phyloP scores from a whole-genome alignment of 1,140 invertebrate genomes.

The Catajapyx aquilonaris region DNA sequence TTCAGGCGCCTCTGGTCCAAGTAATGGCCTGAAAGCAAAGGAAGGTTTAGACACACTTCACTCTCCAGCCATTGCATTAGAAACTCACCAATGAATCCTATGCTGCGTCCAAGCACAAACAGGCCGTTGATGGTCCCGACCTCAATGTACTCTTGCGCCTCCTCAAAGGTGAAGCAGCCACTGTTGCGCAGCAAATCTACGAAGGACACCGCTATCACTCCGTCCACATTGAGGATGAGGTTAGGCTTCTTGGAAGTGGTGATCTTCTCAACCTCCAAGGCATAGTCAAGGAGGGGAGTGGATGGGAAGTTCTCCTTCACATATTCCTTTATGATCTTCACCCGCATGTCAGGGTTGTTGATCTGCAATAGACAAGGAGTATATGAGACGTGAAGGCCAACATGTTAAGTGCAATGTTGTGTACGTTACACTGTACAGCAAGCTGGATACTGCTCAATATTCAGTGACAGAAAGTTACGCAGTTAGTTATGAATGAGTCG shows the following conservation, averaged over 20 bases:
- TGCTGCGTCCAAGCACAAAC: slow-evolving; percentile 92
- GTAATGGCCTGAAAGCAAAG: slow-evolving; percentile 53
- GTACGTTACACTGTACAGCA: background rate
- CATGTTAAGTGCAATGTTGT: background rate
- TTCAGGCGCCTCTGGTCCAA: slow-evolving; percentile 97
- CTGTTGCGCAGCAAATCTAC: slow-evolving; percentile 87
- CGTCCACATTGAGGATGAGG: slow-evolving; percentile 97
- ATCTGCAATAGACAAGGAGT: no score
- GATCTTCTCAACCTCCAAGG: slow-evolving; percentile 94
- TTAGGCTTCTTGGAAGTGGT: slow-evolving; percentile 99
- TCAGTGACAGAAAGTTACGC: background rate
- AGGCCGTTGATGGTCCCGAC: slow-evolving; percentile 96
- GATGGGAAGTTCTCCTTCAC: slow-evolving; percentile 81
- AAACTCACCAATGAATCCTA: slow-evolving; percentile 93
- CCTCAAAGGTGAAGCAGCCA: slow-evolving; percentile 89
- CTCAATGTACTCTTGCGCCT: slow-evolving; percentile 93
- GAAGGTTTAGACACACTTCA: slow-evolving; percentile 8
- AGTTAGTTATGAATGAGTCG: no score
- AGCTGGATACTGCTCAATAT: no score
- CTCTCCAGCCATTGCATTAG: no score
- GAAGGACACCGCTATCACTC: slow-evolving; percentile 90
- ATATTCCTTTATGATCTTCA: slow-evolving; percentile 90
- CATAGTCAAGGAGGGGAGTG: slow-evolving; percentile 83
- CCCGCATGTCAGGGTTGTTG: slow-evolving; percentile 97
- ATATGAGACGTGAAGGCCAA: slow-evolving; percentile 8